These are phyloP conservation scores for Cranoglanis bouderius DNA, from an alignment of 2,113 vertebrate species.

Conservation along the genomic window DNA sequence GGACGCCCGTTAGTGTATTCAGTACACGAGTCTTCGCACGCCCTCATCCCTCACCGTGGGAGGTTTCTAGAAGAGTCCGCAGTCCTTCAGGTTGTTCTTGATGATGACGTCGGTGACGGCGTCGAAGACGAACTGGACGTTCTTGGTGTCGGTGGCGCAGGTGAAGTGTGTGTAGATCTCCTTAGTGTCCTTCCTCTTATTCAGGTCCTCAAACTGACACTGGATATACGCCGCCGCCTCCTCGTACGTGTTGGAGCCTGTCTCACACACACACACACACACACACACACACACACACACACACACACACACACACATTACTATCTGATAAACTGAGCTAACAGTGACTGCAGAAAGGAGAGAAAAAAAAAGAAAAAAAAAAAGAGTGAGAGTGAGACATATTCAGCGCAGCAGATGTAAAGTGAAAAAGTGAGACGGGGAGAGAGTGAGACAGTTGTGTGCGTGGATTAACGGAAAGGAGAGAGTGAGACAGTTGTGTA, in stretches of 20 bases:
- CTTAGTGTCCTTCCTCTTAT: conserved; percentile 98
- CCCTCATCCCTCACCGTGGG: conserved; percentile 55
- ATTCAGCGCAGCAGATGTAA: neutral
- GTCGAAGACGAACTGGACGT: conserved; percentile 98
- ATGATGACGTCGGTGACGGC: conserved; percentile 99
- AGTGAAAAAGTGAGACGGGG: neutral
- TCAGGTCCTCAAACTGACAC: conserved; percentile 97
- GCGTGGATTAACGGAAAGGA: neutral
- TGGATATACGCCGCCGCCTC: conserved; percentile 97
- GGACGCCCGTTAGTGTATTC: neutral
- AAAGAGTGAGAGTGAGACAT: neutral
- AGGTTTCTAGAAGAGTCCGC: conserved; percentile 88
- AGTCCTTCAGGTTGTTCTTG: conserved; percentile 99
- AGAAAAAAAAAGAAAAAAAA: neutral
- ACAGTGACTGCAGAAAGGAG: neutral
- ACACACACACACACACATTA: conserved; percentile 1
- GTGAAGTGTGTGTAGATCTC: conserved; percentile 99
- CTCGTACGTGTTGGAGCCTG: conserved; percentile 96
- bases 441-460: neutral
- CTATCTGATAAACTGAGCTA: neutral
- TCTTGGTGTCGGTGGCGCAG: conserved; percentile 98
- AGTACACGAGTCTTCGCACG: neutral
- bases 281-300: neutral
- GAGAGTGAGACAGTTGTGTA: neutral
- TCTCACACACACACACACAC: neutral